These are phyloP conservation scores for Frankliniella fusca DNA, from an alignment of 2,888 invertebrate species.

Conservation along the genomic window DNA sequence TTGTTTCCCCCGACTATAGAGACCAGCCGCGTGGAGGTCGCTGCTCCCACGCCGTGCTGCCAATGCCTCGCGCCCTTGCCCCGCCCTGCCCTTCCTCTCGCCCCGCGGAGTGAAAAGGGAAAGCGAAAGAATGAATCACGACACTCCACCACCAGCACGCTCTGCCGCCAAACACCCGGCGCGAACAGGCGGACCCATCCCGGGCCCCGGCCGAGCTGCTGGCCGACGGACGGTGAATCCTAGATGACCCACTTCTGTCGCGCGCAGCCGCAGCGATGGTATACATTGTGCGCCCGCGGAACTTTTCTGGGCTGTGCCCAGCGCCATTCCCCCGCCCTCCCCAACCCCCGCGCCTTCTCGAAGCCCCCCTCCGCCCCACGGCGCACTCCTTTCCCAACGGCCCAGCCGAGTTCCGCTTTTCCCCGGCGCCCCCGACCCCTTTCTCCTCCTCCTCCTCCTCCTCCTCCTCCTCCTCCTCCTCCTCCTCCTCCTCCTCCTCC, in stretches of 20 bases:
- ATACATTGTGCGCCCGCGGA: slow-evolving; percentile 14
- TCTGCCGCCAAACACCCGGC: too few species aligned
- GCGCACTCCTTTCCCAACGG: neutral
- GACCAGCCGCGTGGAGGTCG: too few species aligned
- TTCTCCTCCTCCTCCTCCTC: neutral
- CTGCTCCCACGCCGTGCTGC: too few species aligned
- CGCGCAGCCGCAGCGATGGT: neutral
- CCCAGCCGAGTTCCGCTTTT: neutral
- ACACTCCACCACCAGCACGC: too few species aligned
- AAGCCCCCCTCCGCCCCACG: neutral
- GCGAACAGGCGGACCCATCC: neutral
- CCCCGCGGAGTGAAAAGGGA: too few species aligned
- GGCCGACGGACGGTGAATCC: neutral
- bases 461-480: neutral
- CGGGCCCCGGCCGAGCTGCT: neutral
- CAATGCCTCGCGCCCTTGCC: too few species aligned
- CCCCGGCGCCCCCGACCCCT: neutral
- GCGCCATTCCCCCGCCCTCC: neutral
- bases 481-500: neutral
- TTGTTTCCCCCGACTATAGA: too few species aligned
- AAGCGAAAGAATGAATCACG: too few species aligned
- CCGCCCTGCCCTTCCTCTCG: too few species aligned
- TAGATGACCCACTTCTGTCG: slow-evolving; percentile 3
- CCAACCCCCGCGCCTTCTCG: neutral
- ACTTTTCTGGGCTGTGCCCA: slow-evolving; percentile 13